Conservation (phyloP, 2,888 invertebrate species). For the Luperina nickerlii region DNA sequence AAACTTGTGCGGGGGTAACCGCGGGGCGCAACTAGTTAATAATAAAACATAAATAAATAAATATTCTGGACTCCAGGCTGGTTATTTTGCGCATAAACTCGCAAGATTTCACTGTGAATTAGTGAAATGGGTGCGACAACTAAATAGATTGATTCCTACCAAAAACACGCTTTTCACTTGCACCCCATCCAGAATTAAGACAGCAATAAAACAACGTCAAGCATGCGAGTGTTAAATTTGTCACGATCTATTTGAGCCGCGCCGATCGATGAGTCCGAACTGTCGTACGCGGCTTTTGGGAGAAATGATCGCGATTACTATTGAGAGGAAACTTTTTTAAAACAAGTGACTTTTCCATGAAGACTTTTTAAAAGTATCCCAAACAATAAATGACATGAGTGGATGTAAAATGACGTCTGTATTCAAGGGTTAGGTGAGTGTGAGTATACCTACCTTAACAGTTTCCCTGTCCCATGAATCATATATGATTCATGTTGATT, state of each 20-base stretch:
- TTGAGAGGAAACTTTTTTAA: conserved; percentile 16
- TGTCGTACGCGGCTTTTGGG: conserved; percentile 62
- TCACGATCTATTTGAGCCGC: conserved; percentile 78
- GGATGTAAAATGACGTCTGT: not conserved
- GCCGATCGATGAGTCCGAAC: conserved; percentile 68
- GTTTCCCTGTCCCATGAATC: too few species aligned
- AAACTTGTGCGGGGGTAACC: too few species aligned
- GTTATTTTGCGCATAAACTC: not conserved
- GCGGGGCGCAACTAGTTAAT: too few species aligned
- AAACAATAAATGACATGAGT: not conserved
- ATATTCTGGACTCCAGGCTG: not conserved
- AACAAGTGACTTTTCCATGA: not conserved
- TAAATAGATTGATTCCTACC: not conserved
- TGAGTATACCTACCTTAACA: not conserved
- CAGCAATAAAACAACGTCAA: conserved; percentile 83
- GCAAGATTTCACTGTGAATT: not conserved
- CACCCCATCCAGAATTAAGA: conserved; percentile 71
- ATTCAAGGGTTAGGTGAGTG: not conserved
- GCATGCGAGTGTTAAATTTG: conserved; percentile 80
- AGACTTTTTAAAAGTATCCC: not conserved
- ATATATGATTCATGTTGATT: too few species aligned
- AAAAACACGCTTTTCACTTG: conserved; percentile 41
- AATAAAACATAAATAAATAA: too few species aligned
- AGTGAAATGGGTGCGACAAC: not conserved
- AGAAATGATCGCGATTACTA: conserved; percentile 55